Evolutionary conservation across 2,797 vertebrate species (phyloP), one percentile per base, ranked within the genome.

Genomic region (Diplodus sargus): DNA sequence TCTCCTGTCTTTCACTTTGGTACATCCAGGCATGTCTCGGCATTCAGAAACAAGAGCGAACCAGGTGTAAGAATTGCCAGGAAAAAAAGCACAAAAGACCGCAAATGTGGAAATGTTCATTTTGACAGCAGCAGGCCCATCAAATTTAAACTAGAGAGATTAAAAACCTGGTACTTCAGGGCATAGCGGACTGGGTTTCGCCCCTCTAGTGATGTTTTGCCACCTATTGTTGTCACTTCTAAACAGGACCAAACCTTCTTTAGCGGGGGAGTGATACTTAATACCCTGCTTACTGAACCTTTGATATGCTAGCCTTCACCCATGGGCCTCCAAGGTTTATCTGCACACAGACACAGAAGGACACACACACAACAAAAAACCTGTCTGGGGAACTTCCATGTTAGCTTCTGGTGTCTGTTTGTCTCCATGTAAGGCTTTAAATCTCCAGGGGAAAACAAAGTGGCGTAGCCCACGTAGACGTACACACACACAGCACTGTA

Each of bases 361-460:
- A 79, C 73, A 77, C 82, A 79, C 73, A 77, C 70, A 58, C 39
- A 65, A 82, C 78, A 91, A 91, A 89, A 88, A 90, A 91, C 82
- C 85, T 88, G 73, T 85, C 86, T 70, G 77, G 84, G 80, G 82
- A 88, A 89, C 89, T 92, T 93, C 87, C 86, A 82, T 85, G 80
- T 85, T 34, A 75, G 77, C 82, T 87, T 85, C 77, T 85, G 77
- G 84, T 89, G 84, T 87, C 89, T 91, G 89, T 94, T 93, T 92
- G 92, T 91, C 85, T 94, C 95, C 93, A 94, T 94, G 92, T 95
- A 95, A 93, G 94, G 94, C 85, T 90, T 93, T 89, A 93, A 93
- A 89, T 87, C 89, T 54, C 81, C 63, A 86, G 88, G 89, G 87
- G 76, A 93, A 93, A 94, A 94, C 91, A 94, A 93, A 92, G 87